A percentile compares a stretch with the other conserved stretches of the same genome.
phyloP scores from a whole-genome alignment of 2,888 invertebrate species.

The Brachypterus glaber region DNA sequence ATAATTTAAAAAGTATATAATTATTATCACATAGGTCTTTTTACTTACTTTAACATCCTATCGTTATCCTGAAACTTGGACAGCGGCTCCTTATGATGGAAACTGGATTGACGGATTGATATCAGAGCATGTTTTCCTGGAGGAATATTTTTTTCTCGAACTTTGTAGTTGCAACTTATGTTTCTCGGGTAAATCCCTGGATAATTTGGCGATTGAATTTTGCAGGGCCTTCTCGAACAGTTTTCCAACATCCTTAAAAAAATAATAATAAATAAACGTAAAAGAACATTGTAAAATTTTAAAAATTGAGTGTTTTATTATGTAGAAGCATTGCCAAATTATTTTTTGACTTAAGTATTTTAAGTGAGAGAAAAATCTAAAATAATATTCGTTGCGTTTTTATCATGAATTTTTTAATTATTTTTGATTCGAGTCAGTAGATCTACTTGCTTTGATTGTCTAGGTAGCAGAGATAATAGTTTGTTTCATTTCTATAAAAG shows the following conservation, averaged over 20 bases:
- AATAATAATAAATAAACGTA: too few relatives aligned
- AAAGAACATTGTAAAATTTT: too few relatives aligned
- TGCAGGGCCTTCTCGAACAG: slow-evolving; percentile 54
- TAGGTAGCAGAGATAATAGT: too few relatives aligned
- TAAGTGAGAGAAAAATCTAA: too few relatives aligned
- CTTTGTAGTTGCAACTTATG: slow-evolving; percentile 50
- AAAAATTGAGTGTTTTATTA: too few relatives aligned
- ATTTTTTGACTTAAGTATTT: too few relatives aligned
- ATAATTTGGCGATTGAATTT: slow-evolving; percentile 82
- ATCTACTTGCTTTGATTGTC: too few relatives aligned
- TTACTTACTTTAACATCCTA: slow-evolving; percentile 59
- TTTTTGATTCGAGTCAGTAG: too few relatives aligned
- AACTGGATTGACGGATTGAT: slow-evolving; percentile 66
- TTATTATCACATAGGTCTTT: slow-evolving; percentile 1
- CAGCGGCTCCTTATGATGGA: slow-evolving; percentile 69
- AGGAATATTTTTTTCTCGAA: slow-evolving; percentile 45
- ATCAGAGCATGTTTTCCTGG: slow-evolving; percentile 65
- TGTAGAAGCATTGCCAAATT: too few relatives aligned
- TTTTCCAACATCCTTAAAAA: neutral
- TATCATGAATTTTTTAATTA: too few relatives aligned
- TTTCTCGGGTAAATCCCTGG: slow-evolving; percentile 84
- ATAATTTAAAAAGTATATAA: slow-evolving; percentile 3
- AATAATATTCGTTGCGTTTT: too few relatives aligned
- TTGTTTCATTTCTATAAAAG: too few relatives aligned
- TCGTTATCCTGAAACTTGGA: slow-evolving; percentile 68